These are phyloP conservation scores for Gambusia yucatana DNA, from an alignment of 2,797 vertebrate species.

Conservation along the genomic window DNA sequence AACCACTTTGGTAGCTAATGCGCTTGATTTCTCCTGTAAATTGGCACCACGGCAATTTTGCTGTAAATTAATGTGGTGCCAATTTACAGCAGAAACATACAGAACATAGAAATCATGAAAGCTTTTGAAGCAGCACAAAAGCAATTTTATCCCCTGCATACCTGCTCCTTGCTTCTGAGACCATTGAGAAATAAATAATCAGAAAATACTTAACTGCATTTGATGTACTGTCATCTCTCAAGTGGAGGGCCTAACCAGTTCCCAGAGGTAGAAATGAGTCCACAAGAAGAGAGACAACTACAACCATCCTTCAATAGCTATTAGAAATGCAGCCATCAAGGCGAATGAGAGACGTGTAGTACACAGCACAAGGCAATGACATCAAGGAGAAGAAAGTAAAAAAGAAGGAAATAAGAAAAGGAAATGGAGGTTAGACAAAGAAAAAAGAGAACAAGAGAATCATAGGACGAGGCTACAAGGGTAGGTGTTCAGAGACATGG, in stretches of 20 bases:
- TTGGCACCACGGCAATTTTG: background rate
- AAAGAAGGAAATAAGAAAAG: conserved; percentile 24
- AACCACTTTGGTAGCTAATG: background rate
- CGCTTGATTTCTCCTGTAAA: background rate
- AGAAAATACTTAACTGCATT: conserved; percentile 70
- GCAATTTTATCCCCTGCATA: conserved; percentile 60
- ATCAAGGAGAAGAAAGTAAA: conserved; percentile 51
- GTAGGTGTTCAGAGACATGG: conserved; percentile 17
- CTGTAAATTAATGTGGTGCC: background rate
- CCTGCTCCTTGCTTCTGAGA: conserved; percentile 56
- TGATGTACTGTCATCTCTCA: conserved; percentile 73
- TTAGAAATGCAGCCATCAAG: conserved; percentile 64
- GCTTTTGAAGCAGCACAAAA: conserved; percentile 53
- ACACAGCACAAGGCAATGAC: conserved; percentile 48
- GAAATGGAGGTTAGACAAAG: conserved; percentile 37
- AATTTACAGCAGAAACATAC: too few species aligned
- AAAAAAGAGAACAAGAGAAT: conserved; percentile 46
- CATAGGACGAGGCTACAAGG: conserved; percentile 19
- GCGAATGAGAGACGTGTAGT: conserved; percentile 49
- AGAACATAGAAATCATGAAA: conserved; percentile 56
- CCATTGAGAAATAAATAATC: conserved; percentile 70
- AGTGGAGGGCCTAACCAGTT: conserved; percentile 63
- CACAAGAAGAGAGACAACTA: conserved; percentile 61
- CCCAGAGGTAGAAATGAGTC: conserved; percentile 69
- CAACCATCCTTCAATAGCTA: conserved; percentile 72